Evolutionary conservation across 2,113 vertebrate species (phyloP).

Genomic region (Craseonycteris thonglongyai): DNA sequence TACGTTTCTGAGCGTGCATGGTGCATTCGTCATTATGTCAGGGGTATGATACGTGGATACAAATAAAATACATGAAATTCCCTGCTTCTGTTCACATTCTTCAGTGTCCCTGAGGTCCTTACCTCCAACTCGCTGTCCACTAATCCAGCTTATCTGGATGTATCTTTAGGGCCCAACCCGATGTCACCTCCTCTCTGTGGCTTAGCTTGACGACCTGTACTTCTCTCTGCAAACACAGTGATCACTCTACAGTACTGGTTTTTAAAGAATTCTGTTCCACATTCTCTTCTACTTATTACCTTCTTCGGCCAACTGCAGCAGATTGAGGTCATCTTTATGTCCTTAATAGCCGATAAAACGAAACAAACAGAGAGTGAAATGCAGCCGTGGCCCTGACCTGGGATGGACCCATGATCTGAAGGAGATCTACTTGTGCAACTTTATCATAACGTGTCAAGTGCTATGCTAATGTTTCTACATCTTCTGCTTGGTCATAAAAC

Average conservation of each 20-base stretch:
- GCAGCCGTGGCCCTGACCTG: neutral
- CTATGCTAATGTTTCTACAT: neutral
- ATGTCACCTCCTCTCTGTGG: neutral
- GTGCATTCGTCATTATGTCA: neutral
- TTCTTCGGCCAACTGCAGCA: neutral
- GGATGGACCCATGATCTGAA: neutral
- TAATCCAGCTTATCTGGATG: neutral
- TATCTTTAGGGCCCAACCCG: neutral
- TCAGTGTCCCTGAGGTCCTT: neutral
- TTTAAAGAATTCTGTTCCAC: neutral
- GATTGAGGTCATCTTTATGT: neutral
- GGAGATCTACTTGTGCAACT: neutral
- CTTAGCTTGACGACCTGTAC: neutral
- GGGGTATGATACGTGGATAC: neutral
- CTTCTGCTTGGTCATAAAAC: neutral
- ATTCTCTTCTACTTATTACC: neutral
- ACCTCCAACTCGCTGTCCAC: neutral
- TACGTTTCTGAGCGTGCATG: neutral
- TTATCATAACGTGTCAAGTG: neutral
- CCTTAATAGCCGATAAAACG: neutral
- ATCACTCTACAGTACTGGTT: neutral
- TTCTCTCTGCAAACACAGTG: neutral
- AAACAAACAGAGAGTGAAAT: neutral
- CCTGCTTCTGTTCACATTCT: neutral
- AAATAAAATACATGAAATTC: neutral